Base-by-base conservation (phyloP, 2,888 invertebrate genomes). In the Zelleria hepariella region DNA sequence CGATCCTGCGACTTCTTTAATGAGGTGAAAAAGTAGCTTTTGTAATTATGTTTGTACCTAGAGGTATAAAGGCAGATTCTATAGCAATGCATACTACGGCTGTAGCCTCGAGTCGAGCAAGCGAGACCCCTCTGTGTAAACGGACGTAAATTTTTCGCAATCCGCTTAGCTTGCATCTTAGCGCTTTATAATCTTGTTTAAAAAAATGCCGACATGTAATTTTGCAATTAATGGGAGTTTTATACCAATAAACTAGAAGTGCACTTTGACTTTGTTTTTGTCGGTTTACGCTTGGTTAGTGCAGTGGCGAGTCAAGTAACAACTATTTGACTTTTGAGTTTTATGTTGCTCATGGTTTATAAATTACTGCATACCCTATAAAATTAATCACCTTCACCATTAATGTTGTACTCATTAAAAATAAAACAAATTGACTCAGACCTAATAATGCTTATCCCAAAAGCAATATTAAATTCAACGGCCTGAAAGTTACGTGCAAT, bases 121-220 rank as follows among this genome's bases (percentile, higher is more conserved):
- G 15, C 10, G 51, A 51, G 15, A 49, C 26, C 60, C 62, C 32
- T 58, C 61, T 61, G 60, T 64, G 68, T 71, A 72, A 72, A 73
- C 71, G 75, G 67, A 69, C 69, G 70, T 74, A 73, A 77, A 74
- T 77, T 71, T 67, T 69, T 66, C 68, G 62, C 66, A 74, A 78
- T 74, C 77, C 72, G 77, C 76, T 76, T 78, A 76, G 51, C 70
- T 70, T 77, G 67, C 64, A 63, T 72, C 72, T 69, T 68, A 65
- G 67, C 68, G 65, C 66, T 68, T 72, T 75, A 71, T 74, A 77
- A 75, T 73, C 73, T 74, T 71, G 71, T 77, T 73, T 75, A 73
- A 73, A 74, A 73, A 66, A 69, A 64, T 59, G 63, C 67, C 64
- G 65, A 67, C 68, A 68, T 68, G 68, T 69, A 69, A 69, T 66